A percentile compares a stretch with the other conserved stretches of the same genome.
These are phyloP conservation scores for Cheilosia vernalis DNA, from an alignment of 2,888 invertebrate genomes.

Conservation along the genomic window DNA sequence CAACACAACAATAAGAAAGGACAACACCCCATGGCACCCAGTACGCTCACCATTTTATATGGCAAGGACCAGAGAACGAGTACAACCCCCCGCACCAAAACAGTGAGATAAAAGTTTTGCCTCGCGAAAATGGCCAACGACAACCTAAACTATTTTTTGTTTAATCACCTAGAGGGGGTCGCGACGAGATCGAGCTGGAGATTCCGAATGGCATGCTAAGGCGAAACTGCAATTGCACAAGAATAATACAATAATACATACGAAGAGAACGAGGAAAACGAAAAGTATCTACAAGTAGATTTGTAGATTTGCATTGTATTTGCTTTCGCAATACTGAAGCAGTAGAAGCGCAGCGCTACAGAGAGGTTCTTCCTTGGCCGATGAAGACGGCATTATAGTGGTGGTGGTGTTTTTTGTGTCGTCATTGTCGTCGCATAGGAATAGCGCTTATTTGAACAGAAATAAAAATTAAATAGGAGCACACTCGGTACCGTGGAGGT, in stretches of 20 bases:
- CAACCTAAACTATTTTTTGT: conserved; percentile 74
- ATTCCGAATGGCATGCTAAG: conserved; percentile 54
- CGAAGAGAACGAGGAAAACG: conserved; percentile 48
- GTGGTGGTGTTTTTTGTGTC: conserved; percentile 59
- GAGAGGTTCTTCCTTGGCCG: conserved; percentile 30
- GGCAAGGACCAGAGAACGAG: conserved; percentile 6
- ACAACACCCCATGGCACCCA: conserved; percentile 29
- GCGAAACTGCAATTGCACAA: conserved; percentile 73
- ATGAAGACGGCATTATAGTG: background rate
- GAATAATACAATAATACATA: conserved; percentile 71
- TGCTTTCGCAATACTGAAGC: conserved; percentile 51
- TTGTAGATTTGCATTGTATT: conserved; percentile 74
- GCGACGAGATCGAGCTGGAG: conserved; percentile 18
- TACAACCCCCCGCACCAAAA: conserved; percentile 3
- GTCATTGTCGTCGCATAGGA: conserved; percentile 56
- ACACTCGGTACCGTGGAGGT: conserved; percentile 40
- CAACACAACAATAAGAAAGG: conserved; percentile 69
- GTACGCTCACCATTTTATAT: background rate
- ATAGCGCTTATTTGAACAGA: conserved; percentile 68
- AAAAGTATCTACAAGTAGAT: conserved; percentile 69
- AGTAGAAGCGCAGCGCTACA: conserved; percentile 3
- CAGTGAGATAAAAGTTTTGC: conserved; percentile 69
- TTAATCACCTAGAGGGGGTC: conserved; percentile 67
- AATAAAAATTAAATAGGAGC: conserved; percentile 72
- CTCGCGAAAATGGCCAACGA: conserved; percentile 70